These are phyloP conservation scores for Alethe castanea DNA, from an alignment of 2,113 vertebrate species.

Conservation along the genomic window DNA sequence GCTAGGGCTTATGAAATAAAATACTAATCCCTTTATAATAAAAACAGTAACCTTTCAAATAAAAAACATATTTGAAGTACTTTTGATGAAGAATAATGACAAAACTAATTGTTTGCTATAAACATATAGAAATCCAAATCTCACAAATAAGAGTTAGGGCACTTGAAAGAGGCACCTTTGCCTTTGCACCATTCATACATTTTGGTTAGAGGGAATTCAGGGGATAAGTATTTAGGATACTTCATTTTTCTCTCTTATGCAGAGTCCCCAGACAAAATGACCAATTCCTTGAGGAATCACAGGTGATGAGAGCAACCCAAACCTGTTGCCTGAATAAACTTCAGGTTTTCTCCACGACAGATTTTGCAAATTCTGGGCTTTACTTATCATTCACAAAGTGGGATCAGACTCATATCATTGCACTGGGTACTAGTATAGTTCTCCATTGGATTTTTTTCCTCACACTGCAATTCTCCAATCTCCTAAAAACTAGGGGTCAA, in stretches of 20 bases:
- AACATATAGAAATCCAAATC: not conserved
- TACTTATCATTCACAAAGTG: not conserved
- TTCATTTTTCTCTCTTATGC: accelerated
- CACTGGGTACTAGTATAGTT: not conserved
- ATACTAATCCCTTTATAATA: conserved; percentile 39
- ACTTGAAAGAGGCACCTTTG: not conserved
- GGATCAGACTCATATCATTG: not conserved
- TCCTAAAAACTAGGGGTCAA: not conserved
- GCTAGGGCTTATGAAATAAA: conserved; percentile 49
- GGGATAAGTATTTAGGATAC: not conserved
- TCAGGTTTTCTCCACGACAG: not conserved
- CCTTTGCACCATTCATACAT: not conserved
- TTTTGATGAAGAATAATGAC: not conserved
- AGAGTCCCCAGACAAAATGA: not conserved
- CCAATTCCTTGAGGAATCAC: not conserved
- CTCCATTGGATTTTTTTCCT: not conserved
- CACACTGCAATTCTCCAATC: not conserved
- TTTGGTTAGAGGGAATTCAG: not conserved
- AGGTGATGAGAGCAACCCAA: not conserved
- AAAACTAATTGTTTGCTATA: not conserved
- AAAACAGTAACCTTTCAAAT: conserved; percentile 19
- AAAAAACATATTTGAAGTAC: not conserved
- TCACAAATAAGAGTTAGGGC: not conserved
- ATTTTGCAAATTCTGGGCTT: not conserved
- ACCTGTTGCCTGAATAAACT: not conserved